These are phyloP conservation scores for Andricus quercusramuli DNA, from an alignment of 2,888 invertebrate species.

Conservation along the genomic window DNA sequence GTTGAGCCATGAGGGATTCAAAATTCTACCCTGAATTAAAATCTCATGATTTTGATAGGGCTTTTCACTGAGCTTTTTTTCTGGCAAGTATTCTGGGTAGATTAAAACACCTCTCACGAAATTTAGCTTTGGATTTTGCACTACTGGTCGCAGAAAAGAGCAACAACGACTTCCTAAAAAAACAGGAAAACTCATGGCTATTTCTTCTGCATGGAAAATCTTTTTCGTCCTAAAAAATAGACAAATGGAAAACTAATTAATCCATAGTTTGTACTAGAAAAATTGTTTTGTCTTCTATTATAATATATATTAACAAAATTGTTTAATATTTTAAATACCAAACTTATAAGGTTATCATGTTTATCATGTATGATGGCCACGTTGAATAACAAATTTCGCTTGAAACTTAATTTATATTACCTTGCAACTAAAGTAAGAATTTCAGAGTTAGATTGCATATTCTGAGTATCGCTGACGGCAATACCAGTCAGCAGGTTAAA, in stretches of 20 bases:
- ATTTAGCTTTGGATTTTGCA: constrained; percentile 60
- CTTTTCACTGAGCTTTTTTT: constrained; percentile 83
- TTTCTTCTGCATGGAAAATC: too few species aligned
- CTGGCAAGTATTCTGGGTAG: constrained; percentile 84
- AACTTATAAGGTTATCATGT: too few species aligned
- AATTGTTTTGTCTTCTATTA: too few species aligned
- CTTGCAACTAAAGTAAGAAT: constrained; percentile 87
- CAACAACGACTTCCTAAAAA: too few species aligned
- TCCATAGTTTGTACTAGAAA: too few species aligned
- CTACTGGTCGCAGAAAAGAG: constrained; percentile 54
- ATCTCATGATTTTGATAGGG: constrained; percentile 80
- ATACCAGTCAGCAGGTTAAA: constrained; percentile 91
- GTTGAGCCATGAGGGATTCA: neutral
- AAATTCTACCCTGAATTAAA: constrained; percentile 50
- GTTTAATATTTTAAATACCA: too few species aligned
- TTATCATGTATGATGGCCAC: too few species aligned
- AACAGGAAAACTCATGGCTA: too few species aligned
- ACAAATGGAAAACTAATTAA: too few species aligned
- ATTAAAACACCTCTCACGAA: constrained; percentile 82
- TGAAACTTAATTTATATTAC: neutral
- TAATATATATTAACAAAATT: too few species aligned
- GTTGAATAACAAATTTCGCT: too few species aligned
- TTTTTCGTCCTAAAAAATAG: too few species aligned
- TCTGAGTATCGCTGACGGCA: constrained; percentile 91
- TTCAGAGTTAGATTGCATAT: constrained; percentile 89